Base-by-base conservation (phyloP, 2,888 invertebrate species). In the Lycocerus yunnanus region DNA sequence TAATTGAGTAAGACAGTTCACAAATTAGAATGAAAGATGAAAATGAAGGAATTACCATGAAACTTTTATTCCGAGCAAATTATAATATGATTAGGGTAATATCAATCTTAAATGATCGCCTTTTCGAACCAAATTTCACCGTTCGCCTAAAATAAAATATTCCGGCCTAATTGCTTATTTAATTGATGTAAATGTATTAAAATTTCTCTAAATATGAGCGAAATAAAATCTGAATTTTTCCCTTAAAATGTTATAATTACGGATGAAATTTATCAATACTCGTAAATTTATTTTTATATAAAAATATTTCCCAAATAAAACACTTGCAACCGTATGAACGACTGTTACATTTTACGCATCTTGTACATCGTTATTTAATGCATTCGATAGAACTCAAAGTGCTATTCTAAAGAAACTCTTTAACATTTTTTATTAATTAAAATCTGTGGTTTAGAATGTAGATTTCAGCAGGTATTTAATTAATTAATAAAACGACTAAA, bases 31-130 rank as follows among this genome's bases (percentile, higher is more conserved):
- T n/a, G 43, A 43, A 43, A 43, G 43, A 43, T 43, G 43, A 43
- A 43, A 63, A 63, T 20, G 61, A 18, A 63, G n/a, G 20, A 63
- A 63, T 63, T 63, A 63, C 20, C 16, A 63, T 63, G n/a, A 63
- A 63, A 63, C 61, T 63, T 63, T 63, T 63, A 63, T 63, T 63
- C 18, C 18, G 61, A n/a, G 61, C 13, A 63, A 63, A 63, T 63
- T 63, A 16, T 63, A 63, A 63, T 63, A 63, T 63, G 61, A 63
- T 63, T 63, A 63, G 61, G 61, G 61, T 18, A 63, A 63, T 63
- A 18, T 20, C 20, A 63, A 63, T 16, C 18, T 63, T 63, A 63
- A 63, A 63, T 63, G 20, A 63, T 63, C 61, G 61, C 20, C 11
- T 16, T 63, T 63, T 43, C 43, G n/a, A 43, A 43, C 43, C n/a